Conservation (phyloP, 2,113 vertebrate species). For the Paedocypris sp. region DNA sequence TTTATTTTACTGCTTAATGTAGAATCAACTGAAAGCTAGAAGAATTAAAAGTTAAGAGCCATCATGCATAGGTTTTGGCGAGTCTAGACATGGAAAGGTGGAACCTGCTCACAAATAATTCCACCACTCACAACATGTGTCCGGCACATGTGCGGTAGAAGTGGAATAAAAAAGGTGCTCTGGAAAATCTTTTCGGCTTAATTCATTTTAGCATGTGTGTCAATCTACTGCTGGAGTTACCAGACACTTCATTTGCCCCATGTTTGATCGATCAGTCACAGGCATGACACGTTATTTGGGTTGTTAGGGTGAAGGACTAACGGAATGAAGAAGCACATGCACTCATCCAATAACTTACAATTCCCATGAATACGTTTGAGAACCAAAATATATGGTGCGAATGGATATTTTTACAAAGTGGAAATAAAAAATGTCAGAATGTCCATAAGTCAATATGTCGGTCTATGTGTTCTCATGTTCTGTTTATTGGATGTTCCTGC, state of each 20-base stretch:
- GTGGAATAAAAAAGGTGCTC: slow-evolving; percentile 56
- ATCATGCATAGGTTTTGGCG: background rate
- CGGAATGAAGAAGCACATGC: too few species aligned
- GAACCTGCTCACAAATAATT: background rate
- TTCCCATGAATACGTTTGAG: too few species aligned
- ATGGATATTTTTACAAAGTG: too few species aligned
- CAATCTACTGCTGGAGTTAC: slow-evolving; percentile 12
- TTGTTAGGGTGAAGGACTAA: too few species aligned
- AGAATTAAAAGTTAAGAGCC: background rate
- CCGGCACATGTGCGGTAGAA: slow-evolving; percentile 54
- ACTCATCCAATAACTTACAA: too few species aligned
- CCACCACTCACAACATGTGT: slow-evolving; percentile 44
- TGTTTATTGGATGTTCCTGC: too few species aligned
- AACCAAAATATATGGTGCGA: too few species aligned
- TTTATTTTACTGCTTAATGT: too few species aligned
- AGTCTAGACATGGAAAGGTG: background rate
- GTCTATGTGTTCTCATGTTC: too few species aligned
- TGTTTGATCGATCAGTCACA: slow-evolving; percentile 9
- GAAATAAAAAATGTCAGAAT: too few species aligned
- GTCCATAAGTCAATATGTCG: too few species aligned
- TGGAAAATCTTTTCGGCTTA: slow-evolving; percentile 54
- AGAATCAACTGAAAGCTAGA: background rate
- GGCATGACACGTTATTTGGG: slow-evolving; percentile 2
- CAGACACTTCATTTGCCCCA: slow-evolving; percentile 26
- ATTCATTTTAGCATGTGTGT: slow-evolving; percentile 50